These are phyloP conservation scores for Laticauda colubrina DNA, from an alignment of 2,113 vertebrate genomes.

Conservation along the genomic window DNA sequence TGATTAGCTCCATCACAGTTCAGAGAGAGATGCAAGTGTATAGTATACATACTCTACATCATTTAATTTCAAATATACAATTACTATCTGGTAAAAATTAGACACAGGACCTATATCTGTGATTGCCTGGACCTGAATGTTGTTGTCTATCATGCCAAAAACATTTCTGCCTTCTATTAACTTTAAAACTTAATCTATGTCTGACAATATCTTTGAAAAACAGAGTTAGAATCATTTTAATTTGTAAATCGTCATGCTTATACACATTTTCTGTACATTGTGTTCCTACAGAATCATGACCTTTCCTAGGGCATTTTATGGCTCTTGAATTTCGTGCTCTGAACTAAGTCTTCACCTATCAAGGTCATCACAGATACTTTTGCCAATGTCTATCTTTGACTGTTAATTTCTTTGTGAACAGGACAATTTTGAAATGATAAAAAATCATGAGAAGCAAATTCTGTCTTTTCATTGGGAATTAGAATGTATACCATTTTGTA, in stretches of 20 bases:
- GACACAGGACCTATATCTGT: neutral
- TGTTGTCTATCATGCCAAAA: neutral
- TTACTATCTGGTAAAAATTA: neutral
- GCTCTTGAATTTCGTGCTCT: neutral
- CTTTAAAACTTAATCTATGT: neutral
- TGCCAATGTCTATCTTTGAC: neutral
- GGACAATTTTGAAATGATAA: neutral
- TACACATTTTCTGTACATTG: neutral
- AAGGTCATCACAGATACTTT: neutral
- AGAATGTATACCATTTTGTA: neutral
- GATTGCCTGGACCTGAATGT: neutral
- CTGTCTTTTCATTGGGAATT: neutral
- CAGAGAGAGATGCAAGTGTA: neutral
- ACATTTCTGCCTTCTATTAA: neutral
- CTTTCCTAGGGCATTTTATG: neutral
- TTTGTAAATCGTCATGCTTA: neutral
- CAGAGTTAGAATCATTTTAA: neutral
- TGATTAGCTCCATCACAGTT: neutral
- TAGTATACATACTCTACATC: neutral
- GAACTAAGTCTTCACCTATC: neutral
- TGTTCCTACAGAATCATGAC: neutral
- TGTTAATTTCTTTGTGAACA: neutral
- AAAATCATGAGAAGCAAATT: neutral
- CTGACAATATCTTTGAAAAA: neutral
- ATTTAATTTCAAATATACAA: neutral